A percentile compares a stretch with the other conserved stretches of the same genome.
Evolutionary conservation across 2,888 invertebrate species (phyloP).

Genomic region (Andrena minutula): DNA sequence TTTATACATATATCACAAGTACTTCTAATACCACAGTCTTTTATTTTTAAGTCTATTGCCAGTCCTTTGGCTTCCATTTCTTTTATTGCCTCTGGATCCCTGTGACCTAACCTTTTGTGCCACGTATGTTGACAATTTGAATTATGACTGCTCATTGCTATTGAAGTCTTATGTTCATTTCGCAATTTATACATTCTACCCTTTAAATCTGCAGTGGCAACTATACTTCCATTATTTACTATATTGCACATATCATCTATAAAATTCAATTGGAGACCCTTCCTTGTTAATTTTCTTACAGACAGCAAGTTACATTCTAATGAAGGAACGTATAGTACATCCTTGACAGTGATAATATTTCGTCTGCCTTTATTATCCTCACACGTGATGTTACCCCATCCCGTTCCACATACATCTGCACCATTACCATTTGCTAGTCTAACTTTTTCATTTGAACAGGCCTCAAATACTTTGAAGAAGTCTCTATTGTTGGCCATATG

Average conservation of each 20-base stretch:
- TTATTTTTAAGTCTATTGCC: not conserved
- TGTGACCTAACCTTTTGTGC: slow-evolving; percentile 1
- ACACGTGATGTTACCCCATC: not conserved
- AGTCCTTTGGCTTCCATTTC: not conserved
- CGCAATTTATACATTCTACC: slow-evolving; percentile 1
- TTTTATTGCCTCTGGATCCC: not conserved
- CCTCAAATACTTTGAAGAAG: not conserved
- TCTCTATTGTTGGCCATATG: not conserved
- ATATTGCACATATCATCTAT: not conserved
- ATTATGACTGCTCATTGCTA: not conserved
- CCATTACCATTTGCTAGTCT: not conserved
- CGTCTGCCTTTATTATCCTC: not conserved
- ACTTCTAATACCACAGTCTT: not conserved
- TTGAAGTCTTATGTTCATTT: not conserved
- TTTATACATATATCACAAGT: not conserved
- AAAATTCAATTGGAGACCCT: not conserved
- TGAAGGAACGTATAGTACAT: not conserved
- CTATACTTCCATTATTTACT: not conserved
- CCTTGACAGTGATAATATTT: not conserved
- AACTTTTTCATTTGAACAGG: not conserved
- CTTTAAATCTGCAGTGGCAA: not conserved
- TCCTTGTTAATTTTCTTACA: not conserved
- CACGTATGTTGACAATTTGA: not conserved
- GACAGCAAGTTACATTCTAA: not conserved
- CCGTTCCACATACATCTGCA: not conserved